phyloP scores from a whole-genome alignment of 2,888 invertebrate species.

The Nysson spinosus region DNA sequence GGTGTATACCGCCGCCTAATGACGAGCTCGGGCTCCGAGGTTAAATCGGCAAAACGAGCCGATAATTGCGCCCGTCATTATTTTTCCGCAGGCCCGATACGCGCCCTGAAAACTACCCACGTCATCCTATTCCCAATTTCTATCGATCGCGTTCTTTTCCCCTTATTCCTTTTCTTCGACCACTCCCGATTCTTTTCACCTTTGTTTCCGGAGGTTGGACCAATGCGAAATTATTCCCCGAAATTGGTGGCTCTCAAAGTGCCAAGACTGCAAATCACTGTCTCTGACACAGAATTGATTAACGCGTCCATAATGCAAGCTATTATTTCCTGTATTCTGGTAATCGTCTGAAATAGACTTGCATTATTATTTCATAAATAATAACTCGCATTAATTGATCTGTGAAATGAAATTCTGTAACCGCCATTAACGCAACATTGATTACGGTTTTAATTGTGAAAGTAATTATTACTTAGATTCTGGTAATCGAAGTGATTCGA shows the following conservation, averaged over 20 bases:
- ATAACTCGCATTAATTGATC: neutral
- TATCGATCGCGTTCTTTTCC: conserved; percentile 64
- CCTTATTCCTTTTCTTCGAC: neutral
- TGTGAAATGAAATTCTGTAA: neutral
- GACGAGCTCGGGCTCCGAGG: conserved; percentile 38
- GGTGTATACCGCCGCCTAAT: conserved; percentile 48
- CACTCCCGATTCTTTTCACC: neutral
- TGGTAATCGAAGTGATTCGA: no score
- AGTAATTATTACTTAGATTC: no score
- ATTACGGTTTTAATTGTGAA: no score
- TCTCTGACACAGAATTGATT: no score
- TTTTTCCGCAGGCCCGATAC: conserved; percentile 48
- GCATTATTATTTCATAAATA: neutral
- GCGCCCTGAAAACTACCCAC: conserved; percentile 59
- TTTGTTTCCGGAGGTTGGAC: neutral
- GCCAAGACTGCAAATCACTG: no score
- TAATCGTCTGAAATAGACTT: no score
- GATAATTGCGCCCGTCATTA: conserved; percentile 70
- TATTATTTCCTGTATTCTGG: no score
- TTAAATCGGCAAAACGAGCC: conserved; percentile 66
- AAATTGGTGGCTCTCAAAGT: neutral
- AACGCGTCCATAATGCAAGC: no score
- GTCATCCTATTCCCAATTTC: conserved; percentile 73
- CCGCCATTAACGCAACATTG: neutral
- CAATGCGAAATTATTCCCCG: neutral